phyloP scores from a whole-genome alignment of 2,113 vertebrate species.

The Mandrillus leucophaeus region DNA sequence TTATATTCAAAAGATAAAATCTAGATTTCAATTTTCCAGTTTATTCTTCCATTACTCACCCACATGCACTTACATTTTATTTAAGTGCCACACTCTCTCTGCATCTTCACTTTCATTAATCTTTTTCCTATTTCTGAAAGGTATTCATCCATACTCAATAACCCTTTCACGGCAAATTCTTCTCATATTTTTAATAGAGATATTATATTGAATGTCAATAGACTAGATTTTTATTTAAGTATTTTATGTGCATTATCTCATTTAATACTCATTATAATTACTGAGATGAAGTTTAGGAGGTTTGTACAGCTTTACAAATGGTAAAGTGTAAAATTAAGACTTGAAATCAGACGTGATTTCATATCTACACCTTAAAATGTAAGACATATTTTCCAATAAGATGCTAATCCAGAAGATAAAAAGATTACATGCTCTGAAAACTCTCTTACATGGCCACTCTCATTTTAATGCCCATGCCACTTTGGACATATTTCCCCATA shows the following conservation, averaged over 20 bases:
- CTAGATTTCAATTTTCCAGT: not conserved
- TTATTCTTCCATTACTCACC: not conserved
- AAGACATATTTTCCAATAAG: not conserved
- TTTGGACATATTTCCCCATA: not conserved
- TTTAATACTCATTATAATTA: not conserved
- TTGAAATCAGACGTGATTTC: not conserved
- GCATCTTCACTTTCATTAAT: not conserved
- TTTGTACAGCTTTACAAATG: not conserved
- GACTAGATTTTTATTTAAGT: not conserved
- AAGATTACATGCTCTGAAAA: not conserved
- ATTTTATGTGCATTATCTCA: not conserved
- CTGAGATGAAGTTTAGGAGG: not conserved
- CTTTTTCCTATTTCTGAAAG: not conserved
- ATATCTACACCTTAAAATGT: not conserved
- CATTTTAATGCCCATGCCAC: not conserved
- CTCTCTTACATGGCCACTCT: not conserved
- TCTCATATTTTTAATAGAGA: conserved; percentile 11
- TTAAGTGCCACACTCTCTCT: not conserved
- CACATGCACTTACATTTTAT: not conserved
- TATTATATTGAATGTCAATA: not conserved
- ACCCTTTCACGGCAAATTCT: not conserved
- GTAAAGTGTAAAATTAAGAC: not conserved
- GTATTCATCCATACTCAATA: not conserved
- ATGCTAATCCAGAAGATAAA: not conserved
- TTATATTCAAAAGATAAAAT: conserved; percentile 16